Percentiles rank a stretch among this genome's conserved stretches.
phyloP scores from a whole-genome alignment of 2,113 vertebrate genomes.

The Corvus moneduloides region DNA sequence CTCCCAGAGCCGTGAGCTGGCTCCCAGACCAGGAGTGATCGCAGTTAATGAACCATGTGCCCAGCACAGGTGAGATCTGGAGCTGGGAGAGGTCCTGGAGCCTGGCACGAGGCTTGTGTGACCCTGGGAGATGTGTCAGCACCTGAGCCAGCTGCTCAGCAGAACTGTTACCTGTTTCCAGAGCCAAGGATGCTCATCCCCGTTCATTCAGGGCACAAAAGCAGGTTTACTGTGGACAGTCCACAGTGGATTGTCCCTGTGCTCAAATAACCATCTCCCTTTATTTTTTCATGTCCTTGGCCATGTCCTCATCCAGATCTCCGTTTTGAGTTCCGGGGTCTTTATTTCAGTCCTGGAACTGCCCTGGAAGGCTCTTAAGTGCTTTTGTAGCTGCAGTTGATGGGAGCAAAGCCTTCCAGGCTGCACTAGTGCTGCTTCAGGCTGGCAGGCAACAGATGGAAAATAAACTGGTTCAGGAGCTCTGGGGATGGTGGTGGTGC shows the following conservation, averaged over 20 bases:
- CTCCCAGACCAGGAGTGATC: background rate
- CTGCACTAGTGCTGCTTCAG: conserved; percentile 59
- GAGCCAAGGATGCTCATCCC: background rate
- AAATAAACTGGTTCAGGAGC: conserved; percentile 45
- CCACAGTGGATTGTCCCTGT: background rate
- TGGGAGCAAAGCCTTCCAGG: conserved; percentile 48
- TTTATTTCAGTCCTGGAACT: background rate
- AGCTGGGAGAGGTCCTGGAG: background rate
- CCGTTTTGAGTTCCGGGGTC: background rate
- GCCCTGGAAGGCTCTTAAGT: conserved; percentile 39
- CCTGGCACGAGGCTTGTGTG: background rate
- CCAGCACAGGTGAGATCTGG: background rate
- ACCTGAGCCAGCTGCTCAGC: background rate
- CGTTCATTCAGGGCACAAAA: background rate
- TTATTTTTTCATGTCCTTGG: background rate
- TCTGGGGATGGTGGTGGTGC: conserved; percentile 10
- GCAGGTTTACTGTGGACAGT: background rate
- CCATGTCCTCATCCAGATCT: background rate
- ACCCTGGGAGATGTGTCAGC: background rate
- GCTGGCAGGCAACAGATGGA: conserved; percentile 66
- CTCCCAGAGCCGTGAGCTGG: background rate
- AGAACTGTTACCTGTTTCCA: background rate
- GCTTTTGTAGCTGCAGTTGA: conserved; percentile 39
- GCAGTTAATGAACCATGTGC: accelerated
- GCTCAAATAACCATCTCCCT: background rate